A percentile compares a stretch with the other conserved stretches of the same genome.
Conservation (phyloP, 2,888 invertebrate genomes). For the Steinernema scapterisci region DNA sequence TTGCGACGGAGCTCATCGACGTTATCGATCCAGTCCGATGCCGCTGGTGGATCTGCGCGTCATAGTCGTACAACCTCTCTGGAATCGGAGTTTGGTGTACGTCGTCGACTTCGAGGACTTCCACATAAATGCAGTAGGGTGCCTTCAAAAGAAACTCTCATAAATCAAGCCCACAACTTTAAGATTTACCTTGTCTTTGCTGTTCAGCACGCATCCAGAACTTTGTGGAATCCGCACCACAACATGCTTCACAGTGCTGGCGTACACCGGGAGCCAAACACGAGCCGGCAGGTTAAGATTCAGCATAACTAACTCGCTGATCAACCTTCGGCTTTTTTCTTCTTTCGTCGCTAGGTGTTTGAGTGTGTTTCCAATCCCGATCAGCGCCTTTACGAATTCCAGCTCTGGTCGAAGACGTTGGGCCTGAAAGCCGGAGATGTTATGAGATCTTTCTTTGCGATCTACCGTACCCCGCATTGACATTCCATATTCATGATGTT, state of each 20-base stretch:
- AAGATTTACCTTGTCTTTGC: constrained; percentile 84
- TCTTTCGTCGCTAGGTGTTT: constrained; percentile 84
- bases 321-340: constrained; percentile 77
- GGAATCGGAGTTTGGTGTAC: constrained; percentile 84
- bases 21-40: not conserved
- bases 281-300: constrained; percentile 95
- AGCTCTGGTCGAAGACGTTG: constrained; percentile 74
- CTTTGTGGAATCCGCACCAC: constrained; percentile 95
- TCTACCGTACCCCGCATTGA: constrained; percentile 75
- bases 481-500: constrained; percentile 73
- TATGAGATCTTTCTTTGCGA: constrained; percentile 12
- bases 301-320: constrained; percentile 88
- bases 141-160: too few relatives aligned
- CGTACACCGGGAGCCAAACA: constrained; percentile 94
- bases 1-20: not conserved
- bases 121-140: constrained; percentile 96
- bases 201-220: constrained; percentile 95
- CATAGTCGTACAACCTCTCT: constrained; percentile 75
- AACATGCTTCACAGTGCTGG: constrained; percentile 78
- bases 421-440: constrained; percentile 34
- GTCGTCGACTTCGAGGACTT: constrained; percentile 84
- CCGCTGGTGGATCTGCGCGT: constrained; percentile 68
- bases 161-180: not conserved
- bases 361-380: constrained; percentile 82
- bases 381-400: constrained; percentile 84